These are phyloP conservation scores for Brevimyrus niger DNA, from an alignment of 2,113 vertebrate genomes.

Conservation along the genomic window DNA sequence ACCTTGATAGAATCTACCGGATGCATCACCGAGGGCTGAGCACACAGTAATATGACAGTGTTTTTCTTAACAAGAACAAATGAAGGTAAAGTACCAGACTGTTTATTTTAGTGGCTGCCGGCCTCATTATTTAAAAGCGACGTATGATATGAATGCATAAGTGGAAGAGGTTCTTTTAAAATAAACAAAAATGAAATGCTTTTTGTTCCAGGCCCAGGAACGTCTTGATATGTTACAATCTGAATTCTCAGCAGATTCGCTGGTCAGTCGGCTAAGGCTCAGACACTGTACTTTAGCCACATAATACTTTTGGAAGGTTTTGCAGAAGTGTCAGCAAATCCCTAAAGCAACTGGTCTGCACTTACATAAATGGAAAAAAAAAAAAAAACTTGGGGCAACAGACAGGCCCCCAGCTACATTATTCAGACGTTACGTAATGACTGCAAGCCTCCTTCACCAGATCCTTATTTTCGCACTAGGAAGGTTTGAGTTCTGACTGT, in stretches of 20 bases:
- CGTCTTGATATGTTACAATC: background rate
- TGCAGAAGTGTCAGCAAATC: background rate
- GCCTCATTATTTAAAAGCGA: background rate
- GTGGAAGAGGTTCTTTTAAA: background rate
- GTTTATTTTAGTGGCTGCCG: background rate
- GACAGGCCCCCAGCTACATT: background rate
- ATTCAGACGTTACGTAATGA: background rate
- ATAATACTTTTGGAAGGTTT: background rate
- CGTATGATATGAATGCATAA: background rate
- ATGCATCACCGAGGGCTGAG: background rate
- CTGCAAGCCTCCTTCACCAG: background rate
- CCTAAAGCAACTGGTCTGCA: background rate
- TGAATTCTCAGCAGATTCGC: background rate
- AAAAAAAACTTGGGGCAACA: background rate
- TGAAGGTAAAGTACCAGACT: background rate
- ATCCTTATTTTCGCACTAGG: background rate
- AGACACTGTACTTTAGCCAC: background rate
- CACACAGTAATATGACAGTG: background rate
- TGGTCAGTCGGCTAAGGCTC: background rate
- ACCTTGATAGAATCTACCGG: background rate
- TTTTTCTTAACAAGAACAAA: slow-evolving; percentile 3
- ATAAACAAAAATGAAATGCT: background rate
- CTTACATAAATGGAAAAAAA: background rate
- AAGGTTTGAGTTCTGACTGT: background rate
- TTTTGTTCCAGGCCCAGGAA: background rate